Percentiles rank a stretch among this genome's conserved stretches.
phyloP scores from a whole-genome alignment of 1,140 invertebrate genomes.

The Geopemphigus sp. region DNA sequence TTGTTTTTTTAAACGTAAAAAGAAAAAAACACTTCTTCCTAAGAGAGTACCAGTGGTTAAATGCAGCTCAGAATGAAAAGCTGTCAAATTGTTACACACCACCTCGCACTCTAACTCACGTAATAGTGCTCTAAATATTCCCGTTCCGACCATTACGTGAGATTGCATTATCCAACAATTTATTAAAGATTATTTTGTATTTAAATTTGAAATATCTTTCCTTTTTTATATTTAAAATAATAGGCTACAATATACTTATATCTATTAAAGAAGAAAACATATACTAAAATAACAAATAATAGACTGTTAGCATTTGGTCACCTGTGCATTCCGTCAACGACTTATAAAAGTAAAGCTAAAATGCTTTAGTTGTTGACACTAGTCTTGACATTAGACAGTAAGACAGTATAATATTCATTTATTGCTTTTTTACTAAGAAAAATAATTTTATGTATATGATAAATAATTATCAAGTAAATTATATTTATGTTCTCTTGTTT shows the following conservation, averaged over 20 bases:
- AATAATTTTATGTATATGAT: constrained; percentile 18
- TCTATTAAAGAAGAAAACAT: constrained; percentile 28
- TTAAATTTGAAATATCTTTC: constrained; percentile 45
- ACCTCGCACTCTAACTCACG: constrained; percentile 68
- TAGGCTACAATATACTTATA: constrained; percentile 49
- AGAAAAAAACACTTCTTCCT: constrained; percentile 84
- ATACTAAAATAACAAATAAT: constrained; percentile 41
- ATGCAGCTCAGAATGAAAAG: constrained; percentile 64
- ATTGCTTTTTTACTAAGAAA: constrained; percentile 36
- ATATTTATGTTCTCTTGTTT: constrained; percentile 15
- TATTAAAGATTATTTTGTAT: constrained; percentile 39
- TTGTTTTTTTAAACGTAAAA: constrained; percentile 95
- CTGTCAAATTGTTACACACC: constrained; percentile 65
- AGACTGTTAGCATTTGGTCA: constrained; percentile 38
- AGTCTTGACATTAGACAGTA: constrained; percentile 44
- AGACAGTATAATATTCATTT: constrained; percentile 33
- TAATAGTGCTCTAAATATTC: constrained; percentile 62
- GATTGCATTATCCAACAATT: constrained; percentile 34
- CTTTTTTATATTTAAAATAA: constrained; percentile 44
- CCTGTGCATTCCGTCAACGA: constrained; percentile 44
- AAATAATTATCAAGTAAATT: constrained; percentile 29
- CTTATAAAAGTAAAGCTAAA: background rate
- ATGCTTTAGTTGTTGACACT: constrained; percentile 42
- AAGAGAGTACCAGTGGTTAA: constrained; percentile 70
- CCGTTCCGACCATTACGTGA: constrained; percentile 48